Evolutionary conservation across 2,797 vertebrate genomes (phyloP).

Genomic region (Sandelia bainsii): DNA sequence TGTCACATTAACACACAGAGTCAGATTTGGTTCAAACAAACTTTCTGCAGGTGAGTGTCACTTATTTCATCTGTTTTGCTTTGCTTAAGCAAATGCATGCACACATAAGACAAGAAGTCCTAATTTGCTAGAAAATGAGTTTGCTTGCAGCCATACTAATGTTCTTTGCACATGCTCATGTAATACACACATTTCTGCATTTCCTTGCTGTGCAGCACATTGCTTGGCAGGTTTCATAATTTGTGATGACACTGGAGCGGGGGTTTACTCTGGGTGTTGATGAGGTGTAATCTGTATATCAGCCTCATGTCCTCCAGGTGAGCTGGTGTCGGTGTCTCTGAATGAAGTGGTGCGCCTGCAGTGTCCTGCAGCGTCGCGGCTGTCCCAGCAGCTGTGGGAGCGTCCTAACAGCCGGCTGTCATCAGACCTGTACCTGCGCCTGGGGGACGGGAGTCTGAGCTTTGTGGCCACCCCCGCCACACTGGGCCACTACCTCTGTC

Average conservation of each 20-base stretch:
- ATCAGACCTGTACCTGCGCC: conserved; percentile 75
- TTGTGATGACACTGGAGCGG: neutral
- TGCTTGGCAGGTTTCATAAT: too few relatives aligned
- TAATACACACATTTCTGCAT: too few relatives aligned
- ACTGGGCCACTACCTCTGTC: conserved; percentile 80
- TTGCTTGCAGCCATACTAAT: neutral
- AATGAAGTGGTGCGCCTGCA: conserved; percentile 80
- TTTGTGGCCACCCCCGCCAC: conserved; percentile 83
- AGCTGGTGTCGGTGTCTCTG: conserved; percentile 74
- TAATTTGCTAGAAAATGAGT: neutral
- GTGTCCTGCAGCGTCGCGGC: conserved; percentile 69
- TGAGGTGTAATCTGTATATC: conserved; percentile 50
- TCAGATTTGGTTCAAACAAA: conserved; percentile 46
- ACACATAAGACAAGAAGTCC: neutral
- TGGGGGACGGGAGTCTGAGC: conserved; percentile 69
- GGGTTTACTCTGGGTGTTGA: neutral
- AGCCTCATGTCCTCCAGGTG: conserved; percentile 70
- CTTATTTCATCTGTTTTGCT: neutral
- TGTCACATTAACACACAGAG: conserved; percentile 48
- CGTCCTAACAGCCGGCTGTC: conserved; percentile 75
- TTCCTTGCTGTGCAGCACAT: too few relatives aligned
- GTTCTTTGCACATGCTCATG: neutral
- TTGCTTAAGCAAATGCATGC: neutral
- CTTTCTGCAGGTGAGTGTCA: conserved; percentile 67
- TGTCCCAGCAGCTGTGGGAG: conserved; percentile 80